These are phyloP conservation scores for Nyctalus aviator DNA, from an alignment of 2,797 vertebrate genomes.

Conservation along the genomic window DNA sequence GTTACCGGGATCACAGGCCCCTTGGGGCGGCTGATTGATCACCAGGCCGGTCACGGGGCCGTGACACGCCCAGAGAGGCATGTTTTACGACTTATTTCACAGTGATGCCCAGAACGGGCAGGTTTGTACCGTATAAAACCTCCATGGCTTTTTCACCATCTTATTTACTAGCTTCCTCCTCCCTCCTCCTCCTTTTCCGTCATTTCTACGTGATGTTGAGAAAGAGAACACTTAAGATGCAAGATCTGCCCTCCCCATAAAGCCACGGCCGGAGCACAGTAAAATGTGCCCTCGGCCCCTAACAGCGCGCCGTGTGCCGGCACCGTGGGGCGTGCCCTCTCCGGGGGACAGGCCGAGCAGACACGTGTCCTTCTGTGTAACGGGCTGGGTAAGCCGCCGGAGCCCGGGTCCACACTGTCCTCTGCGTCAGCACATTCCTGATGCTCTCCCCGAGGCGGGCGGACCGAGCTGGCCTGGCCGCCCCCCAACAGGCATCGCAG, in stretches of 20 bases:
- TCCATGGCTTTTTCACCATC: constrained; percentile 71
- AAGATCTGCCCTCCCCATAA: constrained; percentile 51
- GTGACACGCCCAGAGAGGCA: no score
- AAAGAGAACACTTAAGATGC: constrained; percentile 57
- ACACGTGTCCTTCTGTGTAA: no score
- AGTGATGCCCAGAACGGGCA: constrained; percentile 73
- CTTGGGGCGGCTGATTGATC: not conserved
- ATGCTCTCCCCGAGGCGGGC: no score
- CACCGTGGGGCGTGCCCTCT: no score
- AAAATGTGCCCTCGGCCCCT: not conserved
- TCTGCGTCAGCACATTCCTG: no score
- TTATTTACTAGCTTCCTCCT: constrained; percentile 10
- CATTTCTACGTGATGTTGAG: constrained; percentile 24
- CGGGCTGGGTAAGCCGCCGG: no score
- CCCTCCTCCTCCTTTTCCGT: constrained; percentile 27
- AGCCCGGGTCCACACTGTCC: no score
- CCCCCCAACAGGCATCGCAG: no score
- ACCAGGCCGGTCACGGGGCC: no score
- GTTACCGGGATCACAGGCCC: constrained; percentile 25
- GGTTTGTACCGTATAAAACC: constrained; percentile 76
- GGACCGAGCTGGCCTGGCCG: no score
- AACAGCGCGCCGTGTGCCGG: no score
- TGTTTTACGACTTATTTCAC: constrained; percentile 27
- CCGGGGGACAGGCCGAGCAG: no score
- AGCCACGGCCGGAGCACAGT: not conserved